phyloP scores from a whole-genome alignment of 2,113 vertebrate species.

The Haemorhous mexicanus region DNA sequence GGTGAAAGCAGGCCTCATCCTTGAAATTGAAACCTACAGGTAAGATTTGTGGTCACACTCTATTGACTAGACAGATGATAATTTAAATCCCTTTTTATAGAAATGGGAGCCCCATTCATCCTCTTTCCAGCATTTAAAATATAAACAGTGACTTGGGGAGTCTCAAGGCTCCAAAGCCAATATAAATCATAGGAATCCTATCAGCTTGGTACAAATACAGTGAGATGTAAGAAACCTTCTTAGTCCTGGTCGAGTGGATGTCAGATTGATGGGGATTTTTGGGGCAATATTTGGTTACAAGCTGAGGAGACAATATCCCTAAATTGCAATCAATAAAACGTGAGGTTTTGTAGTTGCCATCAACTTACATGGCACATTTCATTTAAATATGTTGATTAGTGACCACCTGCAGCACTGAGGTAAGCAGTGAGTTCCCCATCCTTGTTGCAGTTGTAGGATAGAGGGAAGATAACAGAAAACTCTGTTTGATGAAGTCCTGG shows the following conservation, averaged over 20 bases:
- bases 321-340: background rate
- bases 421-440: background rate
- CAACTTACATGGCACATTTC: background rate
- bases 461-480: background rate
- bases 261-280: background rate
- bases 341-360: background rate
- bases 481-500: background rate
- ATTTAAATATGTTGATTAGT: background rate
- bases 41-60: slow-evolving; percentile 38
- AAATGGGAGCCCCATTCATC: background rate
- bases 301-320: background rate
- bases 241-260: background rate
- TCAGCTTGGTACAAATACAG: background rate
- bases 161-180: background rate
- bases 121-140: background rate
- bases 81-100: background rate
- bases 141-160: background rate
- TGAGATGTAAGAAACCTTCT: background rate
- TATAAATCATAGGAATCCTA: background rate
- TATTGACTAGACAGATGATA: background rate
- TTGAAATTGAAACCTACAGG: slow-evolving; percentile 94
- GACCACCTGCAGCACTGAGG: background rate
- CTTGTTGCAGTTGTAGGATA: background rate
- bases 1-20: slow-evolving; percentile 88
- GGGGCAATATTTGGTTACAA: background rate